Base-by-base conservation (phyloP, 2,113 vertebrate species). In the Ceuthmochares aereus region DNA sequence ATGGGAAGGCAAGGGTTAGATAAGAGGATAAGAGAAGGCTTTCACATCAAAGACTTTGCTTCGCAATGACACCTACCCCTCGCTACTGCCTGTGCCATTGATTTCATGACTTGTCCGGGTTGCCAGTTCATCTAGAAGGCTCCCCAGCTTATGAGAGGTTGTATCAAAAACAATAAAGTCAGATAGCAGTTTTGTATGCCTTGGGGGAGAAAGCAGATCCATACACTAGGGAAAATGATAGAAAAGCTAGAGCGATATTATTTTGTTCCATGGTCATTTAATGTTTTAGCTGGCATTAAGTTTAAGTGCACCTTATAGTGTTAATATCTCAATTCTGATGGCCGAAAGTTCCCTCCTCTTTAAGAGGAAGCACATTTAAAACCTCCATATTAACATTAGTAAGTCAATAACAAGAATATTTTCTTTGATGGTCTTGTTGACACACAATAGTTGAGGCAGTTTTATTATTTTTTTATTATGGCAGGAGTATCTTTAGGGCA, bases 31-130 rank as follows among this genome's bases (percentile, higher is more conserved):
- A 68, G 79, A 79, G 66, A 95, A 96, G 89, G 86, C 87, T 97
- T 97, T 96, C 86, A 84, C 88, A 96, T 90, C 87, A 97, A 97
- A 93, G 92, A 82, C 92, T 88, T 51, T 13, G 95, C 97, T 96
- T 95, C 2, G 76, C 89, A 95, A 81, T 95, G 97, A 96, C 81
- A 96, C 93, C 94, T 94, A 90, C 82, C 84, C 79, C 92, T 93
- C 18, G 59, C 64, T 85, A 78, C 78, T 94, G 92, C 93, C 84
- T 83, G 90, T 93, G 88, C 64, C 79, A 97, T 91, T 66, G 78
- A 95, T 95, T 97, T 89, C 68, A 63, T 75, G 74, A 70, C 87
- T 74, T 72, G 72, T 88, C 62, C 2, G 49, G 36, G 55, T 82
- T 96, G 82, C 79, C 55, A 60, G 55, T 67, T 84, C 74, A 54